Conservation (phyloP, 2,888 invertebrate genomes). For the Ochlodes sylvanus region DNA sequence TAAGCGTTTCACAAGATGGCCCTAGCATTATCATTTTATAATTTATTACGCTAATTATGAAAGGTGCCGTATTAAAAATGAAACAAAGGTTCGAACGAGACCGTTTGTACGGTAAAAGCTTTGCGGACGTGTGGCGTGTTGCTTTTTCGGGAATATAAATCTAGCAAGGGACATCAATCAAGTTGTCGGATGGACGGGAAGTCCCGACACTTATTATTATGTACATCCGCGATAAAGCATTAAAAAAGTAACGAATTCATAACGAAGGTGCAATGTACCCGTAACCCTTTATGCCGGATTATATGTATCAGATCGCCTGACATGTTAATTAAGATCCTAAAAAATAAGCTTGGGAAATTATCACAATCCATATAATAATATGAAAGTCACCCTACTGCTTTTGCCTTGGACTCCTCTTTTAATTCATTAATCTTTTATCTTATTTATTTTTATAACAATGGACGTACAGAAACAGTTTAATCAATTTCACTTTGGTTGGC, state of each 20-base stretch:
- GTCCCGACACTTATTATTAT: slow-evolving; percentile 77
- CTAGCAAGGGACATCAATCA: slow-evolving; percentile 82
- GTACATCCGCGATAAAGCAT: slow-evolving; percentile 80
- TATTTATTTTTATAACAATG: no score
- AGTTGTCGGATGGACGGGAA: slow-evolving; percentile 81
- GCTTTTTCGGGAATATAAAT: slow-evolving; percentile 77
- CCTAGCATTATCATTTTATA: slow-evolving; percentile 83
- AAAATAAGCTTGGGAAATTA: background rate
- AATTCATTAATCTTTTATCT: no score
- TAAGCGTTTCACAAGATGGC: slow-evolving; percentile 80
- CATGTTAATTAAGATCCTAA: slow-evolving; percentile 47
- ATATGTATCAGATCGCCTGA: slow-evolving; percentile 21
- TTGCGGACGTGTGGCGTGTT: slow-evolving; percentile 76
- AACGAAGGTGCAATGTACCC: slow-evolving; percentile 65
- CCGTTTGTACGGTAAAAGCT: slow-evolving; percentile 73
- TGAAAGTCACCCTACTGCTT: no score
- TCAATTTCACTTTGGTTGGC: no score
- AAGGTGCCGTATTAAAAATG: slow-evolving; percentile 79
- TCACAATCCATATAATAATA: no score
- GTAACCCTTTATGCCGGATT: slow-evolving; percentile 20
- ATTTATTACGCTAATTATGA: slow-evolving; percentile 85
- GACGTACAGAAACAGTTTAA: no score
- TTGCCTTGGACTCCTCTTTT: no score
- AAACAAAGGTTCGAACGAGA: slow-evolving; percentile 79
- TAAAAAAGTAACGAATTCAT: slow-evolving; percentile 77